A percentile compares a stretch with the other conserved stretches of the same genome.
Evolutionary conservation across 2,797 vertebrate genomes (phyloP).

Genomic region (Coregonus suidteri): DNA sequence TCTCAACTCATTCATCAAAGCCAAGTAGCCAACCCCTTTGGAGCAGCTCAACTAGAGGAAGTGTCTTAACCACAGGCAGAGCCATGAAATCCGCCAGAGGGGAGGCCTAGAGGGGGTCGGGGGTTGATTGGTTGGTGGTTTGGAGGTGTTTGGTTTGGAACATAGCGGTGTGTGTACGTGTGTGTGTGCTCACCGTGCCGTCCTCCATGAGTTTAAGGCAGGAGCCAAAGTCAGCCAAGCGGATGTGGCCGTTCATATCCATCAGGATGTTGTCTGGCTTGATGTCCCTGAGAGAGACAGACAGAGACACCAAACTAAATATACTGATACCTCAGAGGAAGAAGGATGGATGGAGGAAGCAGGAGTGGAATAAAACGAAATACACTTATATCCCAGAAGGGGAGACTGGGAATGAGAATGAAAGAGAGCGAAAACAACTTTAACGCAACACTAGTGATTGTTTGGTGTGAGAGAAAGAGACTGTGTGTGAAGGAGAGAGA

Average conservation of each 20-base stretch:
- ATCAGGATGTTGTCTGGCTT: constrained; percentile 98
- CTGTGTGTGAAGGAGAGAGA: no score
- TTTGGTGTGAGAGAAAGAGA: background rate
- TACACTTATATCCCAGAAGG: background rate
- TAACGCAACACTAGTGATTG: background rate
- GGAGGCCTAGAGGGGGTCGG: no score
- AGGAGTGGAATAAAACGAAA: background rate
- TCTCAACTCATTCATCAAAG: constrained; percentile 1
- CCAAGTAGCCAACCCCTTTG: background rate
- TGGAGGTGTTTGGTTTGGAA: no score
- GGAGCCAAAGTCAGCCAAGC: constrained; percentile 97
- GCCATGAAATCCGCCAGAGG: no score
- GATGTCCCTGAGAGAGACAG: constrained; percentile 84
- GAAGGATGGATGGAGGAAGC: background rate
- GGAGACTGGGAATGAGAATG: background rate
- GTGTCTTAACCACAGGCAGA: constrained; percentile 1
- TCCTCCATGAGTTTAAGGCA: constrained; percentile 98
- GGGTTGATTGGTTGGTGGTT: no score
- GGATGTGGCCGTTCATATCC: constrained; percentile 98
- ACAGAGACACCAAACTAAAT: constrained; percentile 3
- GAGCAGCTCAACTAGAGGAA: background rate
- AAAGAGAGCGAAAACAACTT: background rate
- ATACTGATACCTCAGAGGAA: background rate
- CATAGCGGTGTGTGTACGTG: no score
- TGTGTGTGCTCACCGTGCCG: constrained; percentile 84